Percentiles rank a stretch among this genome's conserved stretches.
Evolutionary conservation across 2,797 vertebrate species (phyloP).

Genomic region (Rhodeus uyekii): DNA sequence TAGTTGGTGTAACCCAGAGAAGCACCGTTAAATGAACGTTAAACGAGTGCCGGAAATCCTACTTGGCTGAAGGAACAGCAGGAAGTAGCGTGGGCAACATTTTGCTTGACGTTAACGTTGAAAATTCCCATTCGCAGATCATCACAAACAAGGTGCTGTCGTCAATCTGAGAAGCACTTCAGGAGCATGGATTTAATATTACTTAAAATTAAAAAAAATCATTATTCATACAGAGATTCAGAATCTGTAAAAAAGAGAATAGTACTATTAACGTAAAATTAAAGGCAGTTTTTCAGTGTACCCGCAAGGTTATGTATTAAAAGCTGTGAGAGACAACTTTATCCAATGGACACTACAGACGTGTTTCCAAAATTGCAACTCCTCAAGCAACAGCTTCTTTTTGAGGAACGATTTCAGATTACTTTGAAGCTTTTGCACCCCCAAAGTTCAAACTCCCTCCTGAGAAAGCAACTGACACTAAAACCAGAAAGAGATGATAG

Average conservation of each 20-base stretch:
- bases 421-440: conserved; percentile 33
- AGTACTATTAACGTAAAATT: neutral
- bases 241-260: neutral
- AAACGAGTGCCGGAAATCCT: neutral
- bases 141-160: conserved; percentile 13
- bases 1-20: neutral
- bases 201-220: neutral
- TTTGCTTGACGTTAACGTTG: neutral
- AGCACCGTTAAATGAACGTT: conserved; percentile 8
- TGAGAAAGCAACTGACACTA: conserved; percentile 5
- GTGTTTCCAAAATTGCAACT: conserved; percentile 2
- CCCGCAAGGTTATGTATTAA: conserved; percentile 45
- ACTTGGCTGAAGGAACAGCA: neutral
- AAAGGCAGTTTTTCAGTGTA: conserved; percentile 30
- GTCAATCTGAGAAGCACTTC: conserved; percentile 15
- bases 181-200: neutral
- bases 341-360: conserved; percentile 25
- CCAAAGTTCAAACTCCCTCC: conserved; percentile 25
- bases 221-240: conserved; percentile 30
- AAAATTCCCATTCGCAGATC: neutral
- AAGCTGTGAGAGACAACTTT: conserved; percentile 19
- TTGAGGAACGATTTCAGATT: conserved; percentile 1
- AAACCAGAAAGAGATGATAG: conserved; percentile 36
- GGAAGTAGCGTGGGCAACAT: neutral
- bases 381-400: conserved; percentile 6